These are phyloP conservation scores for Mya arenaria DNA, from an alignment of 1,140 invertebrate genomes.

Conservation along the genomic window DNA sequence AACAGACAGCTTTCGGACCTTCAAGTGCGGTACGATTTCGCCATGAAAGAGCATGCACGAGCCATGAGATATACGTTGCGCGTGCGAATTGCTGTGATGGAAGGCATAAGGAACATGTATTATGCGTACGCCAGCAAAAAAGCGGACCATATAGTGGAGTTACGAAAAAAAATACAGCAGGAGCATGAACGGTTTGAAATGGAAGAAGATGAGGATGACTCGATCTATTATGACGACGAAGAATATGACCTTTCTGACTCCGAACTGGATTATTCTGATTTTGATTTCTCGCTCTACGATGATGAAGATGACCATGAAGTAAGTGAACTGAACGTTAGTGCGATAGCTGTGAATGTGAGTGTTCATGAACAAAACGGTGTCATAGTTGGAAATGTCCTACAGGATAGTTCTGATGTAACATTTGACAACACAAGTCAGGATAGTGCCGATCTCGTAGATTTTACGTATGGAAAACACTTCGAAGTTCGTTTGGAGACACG, in stretches of 20 bases:
- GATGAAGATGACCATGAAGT: neutral
- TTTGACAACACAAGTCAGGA: too few species aligned
- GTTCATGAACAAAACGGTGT: too few species aligned
- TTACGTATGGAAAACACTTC: too few species aligned
- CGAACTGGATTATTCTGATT: slow-evolving; percentile 24
- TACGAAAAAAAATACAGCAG: slow-evolving; percentile 62
- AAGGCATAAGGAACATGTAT: slow-evolving; percentile 75
- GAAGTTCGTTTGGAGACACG: too few species aligned
- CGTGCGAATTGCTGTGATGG: slow-evolving; percentile 69
- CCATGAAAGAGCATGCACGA: slow-evolving; percentile 65
- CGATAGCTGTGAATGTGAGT: neutral
- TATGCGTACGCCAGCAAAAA: slow-evolving; percentile 72
- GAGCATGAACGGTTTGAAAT: slow-evolving; percentile 12
- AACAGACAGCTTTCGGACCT: slow-evolving; percentile 69
- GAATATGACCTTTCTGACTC: slow-evolving; percentile 33
- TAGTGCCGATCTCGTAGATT: too few species aligned
- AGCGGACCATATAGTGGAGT: slow-evolving; percentile 68
- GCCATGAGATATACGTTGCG: slow-evolving; percentile 72
- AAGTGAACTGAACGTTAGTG: neutral
- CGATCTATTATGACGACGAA: slow-evolving; percentile 28
- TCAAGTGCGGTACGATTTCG: slow-evolving; percentile 68
- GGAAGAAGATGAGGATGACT: slow-evolving; percentile 38
- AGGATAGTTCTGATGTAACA: too few species aligned
- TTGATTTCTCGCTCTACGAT: slow-evolving; percentile 20
- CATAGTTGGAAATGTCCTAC: too few species aligned